Evolutionary conservation across 2,888 invertebrate species (phyloP), one percentile per base, ranked within the genome.

Genomic region (Habroteleia sp.): DNA sequence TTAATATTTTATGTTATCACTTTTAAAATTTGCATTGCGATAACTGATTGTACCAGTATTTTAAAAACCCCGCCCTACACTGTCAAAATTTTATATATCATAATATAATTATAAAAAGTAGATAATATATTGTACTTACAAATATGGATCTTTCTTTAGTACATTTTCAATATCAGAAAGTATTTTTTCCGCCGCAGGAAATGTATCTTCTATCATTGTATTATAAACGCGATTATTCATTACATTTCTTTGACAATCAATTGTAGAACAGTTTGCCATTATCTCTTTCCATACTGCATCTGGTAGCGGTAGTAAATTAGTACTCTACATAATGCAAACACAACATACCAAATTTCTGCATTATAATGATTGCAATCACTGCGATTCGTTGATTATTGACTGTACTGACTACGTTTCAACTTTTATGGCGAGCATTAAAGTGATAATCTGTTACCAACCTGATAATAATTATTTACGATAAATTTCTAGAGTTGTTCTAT

Each of bases 141-240:
- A 90, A 88, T 93, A 91, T 78, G 92, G 90, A 89, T 95, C 94
- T 90, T 92, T 94, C 80, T 91, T 91, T 84, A 96, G 91, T 79
- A 94, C 92, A 80, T 91, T 92, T 85, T 94, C 92, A 76, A 96
- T 91, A 83, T 95, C 95, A 80, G 92, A 91, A 76, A 96, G 90
- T 83, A 96, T 96, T 91, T 94, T 94, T 87, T 95, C 95, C 66
- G 94, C 94, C 76, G 95, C 91, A 56, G 94, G 93, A 87, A 92
- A 92, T 83, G 91, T 92, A 85, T 94, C 93, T 83, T 93, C 90
- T 81, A 90, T 89, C 90, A 91, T 91, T 78, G 79, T 83, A 78
- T 50, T 71, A 74, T 62, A 52, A 78, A 68, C 78, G 74, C 77
- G 77, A 25, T 76, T 71, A 62, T 81, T 78, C 41, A 73, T 79